A percentile compares a stretch with the other conserved stretches of the same genome.
Conservation (phyloP, 2,888 invertebrate genomes). For the Trissolcus japonicus region DNA sequence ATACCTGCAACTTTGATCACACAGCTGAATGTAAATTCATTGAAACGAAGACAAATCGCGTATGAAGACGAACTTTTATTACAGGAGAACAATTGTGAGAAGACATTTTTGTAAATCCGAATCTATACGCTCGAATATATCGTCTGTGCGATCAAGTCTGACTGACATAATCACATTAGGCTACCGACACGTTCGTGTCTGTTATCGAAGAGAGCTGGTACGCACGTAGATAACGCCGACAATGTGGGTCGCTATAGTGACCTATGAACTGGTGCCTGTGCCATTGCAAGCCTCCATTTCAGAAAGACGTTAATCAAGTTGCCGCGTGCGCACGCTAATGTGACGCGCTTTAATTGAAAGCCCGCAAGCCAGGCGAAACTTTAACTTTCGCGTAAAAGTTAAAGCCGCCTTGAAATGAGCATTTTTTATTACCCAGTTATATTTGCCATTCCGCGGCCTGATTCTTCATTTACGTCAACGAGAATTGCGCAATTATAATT, state of each 20-base stretch:
- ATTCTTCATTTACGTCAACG: not conserved
- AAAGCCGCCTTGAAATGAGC: not conserved
- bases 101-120: slow-evolving; percentile 19
- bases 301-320: slow-evolving; percentile 52
- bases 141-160: slow-evolving; percentile 40
- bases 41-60: slow-evolving; percentile 17
- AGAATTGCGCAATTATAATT: not conserved
- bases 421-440: slow-evolving; percentile 5
- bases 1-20: not conserved
- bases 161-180: slow-evolving; percentile 53
- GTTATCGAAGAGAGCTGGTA: slow-evolving; percentile 39
- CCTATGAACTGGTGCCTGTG: slow-evolving; percentile 34
- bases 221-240: slow-evolving; percentile 24
- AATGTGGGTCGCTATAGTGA: slow-evolving; percentile 35
- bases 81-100: not conserved
- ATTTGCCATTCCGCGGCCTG: slow-evolving; percentile 6
- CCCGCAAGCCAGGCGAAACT: slow-evolving; percentile 29
- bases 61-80: not conserved
- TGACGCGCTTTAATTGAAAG: slow-evolving; percentile 52
- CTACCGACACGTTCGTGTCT: slow-evolving; percentile 40
- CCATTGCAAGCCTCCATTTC: slow-evolving; percentile 23
- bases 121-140: slow-evolving; percentile 30
- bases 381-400: slow-evolving; percentile 25
- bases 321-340: slow-evolving; percentile 35
- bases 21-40: not conserved